Base-by-base conservation (phyloP, 2,113 vertebrate genomes). In the Columbina picui region DNA sequence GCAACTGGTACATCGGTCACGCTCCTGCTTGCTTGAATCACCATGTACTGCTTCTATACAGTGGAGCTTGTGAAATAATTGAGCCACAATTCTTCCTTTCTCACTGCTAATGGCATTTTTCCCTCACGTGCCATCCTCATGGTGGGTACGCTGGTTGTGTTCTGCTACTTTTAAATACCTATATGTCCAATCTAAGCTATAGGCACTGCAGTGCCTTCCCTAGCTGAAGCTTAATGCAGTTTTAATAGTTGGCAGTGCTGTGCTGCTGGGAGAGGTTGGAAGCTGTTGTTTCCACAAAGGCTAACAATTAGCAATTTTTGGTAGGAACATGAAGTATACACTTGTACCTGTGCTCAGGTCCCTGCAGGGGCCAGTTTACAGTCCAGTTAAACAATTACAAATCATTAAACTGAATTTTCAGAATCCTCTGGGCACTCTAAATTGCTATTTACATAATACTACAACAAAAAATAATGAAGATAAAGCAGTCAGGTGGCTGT, bases 381-480 rank as follows among this genome's bases (percentile, higher is more conserved):
- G 87, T 56, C 81, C 81, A 87, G 94, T 96, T 91, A 97, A 93
- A 96, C 68, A 77, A 96, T 97, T 95, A 87, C 81, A 84, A 93
- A 90, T 76, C 81, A 93, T 79, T 97, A 78, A 89, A 71, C 26
- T 90, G 90, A 94, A 91, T 94, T 74, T 92, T 80, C 60, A 91
- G 82, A 78, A 75, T 75, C 86, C 92, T 86, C 90, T 80, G 87
- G 75, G 73, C 67, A 78, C 83, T 63, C 83, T 83, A 84, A 95
- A 94, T 91, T 92, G 94, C 76, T 88, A 96, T 96, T 97, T 96
- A 84, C 71, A 88, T 96, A 96, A 96, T 95, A 96, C 71, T 88
- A 67, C 92, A 95, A 79, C 96, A 93, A 75, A 94, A 97, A 97
- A 92, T 84, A 91, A 93, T 87, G 81, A 91, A 93, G 75, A 84